Conservation (phyloP, 2,888 invertebrate genomes). For the Drosophila neonasuta region DNA sequence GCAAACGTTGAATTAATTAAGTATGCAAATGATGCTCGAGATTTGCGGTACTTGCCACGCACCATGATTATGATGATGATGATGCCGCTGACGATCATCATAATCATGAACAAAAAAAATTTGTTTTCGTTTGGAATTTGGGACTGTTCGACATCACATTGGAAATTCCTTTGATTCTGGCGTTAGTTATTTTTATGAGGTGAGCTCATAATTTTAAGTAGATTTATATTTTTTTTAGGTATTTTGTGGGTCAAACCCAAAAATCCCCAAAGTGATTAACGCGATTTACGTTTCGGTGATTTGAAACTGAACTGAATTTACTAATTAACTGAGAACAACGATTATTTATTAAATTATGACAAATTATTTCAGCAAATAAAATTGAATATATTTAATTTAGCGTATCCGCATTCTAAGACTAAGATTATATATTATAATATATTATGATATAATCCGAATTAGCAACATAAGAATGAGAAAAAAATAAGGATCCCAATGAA, state of each 20-base stretch:
- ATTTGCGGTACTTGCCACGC: slow-evolving; percentile 75
- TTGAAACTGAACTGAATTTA: slow-evolving; percentile 16
- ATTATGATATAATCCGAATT: background rate
- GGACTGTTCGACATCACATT: slow-evolving; percentile 43
- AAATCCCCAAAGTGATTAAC: slow-evolving; percentile 47
- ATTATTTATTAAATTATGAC: slow-evolving; percentile 25
- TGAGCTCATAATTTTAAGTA: slow-evolving; percentile 72
- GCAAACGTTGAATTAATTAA: slow-evolving; percentile 68
- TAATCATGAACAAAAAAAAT: slow-evolving; percentile 6
- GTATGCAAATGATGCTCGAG: slow-evolving; percentile 65
- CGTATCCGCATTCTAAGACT: too few species aligned
- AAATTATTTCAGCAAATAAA: background rate
- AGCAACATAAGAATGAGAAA: too few species aligned
- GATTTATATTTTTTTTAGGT: slow-evolving; percentile 31
- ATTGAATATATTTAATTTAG: background rate
- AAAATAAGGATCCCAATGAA: too few species aligned
- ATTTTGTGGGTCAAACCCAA: slow-evolving; percentile 58
- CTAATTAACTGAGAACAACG: slow-evolving; percentile 22
- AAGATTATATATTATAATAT: background rate
- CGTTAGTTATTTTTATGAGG: slow-evolving; percentile 71
- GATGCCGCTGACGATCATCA: slow-evolving; percentile 2
- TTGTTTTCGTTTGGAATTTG: slow-evolving; percentile 50
- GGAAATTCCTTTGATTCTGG: slow-evolving; percentile 64
- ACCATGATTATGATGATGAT: slow-evolving; percentile 41
- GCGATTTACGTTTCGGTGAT: slow-evolving; percentile 8